These are phyloP conservation scores for Sebastes hubbsi DNA, from an alignment of 2,797 vertebrate genomes.

Conservation along the genomic window DNA sequence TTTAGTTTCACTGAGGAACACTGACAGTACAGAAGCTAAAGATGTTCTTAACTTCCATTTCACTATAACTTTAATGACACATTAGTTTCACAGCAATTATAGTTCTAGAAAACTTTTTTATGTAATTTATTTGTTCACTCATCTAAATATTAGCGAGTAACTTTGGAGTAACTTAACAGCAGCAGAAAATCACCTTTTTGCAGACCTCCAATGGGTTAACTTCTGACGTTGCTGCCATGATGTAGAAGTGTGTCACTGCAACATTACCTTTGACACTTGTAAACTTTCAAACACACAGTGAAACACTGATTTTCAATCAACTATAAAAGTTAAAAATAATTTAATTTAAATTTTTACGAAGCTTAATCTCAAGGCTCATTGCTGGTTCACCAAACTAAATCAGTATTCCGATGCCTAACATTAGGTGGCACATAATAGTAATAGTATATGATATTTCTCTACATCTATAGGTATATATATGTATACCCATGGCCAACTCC, in stretches of 20 bases:
- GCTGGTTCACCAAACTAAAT: not conserved
- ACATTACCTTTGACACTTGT: not conserved
- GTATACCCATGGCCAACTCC: not conserved
- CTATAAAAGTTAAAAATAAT: not conserved
- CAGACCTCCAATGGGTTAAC: no score
- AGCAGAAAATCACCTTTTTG: no score
- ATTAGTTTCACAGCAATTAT: not conserved
- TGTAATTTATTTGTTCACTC: not conserved
- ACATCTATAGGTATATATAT: not conserved
- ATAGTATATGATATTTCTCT: not conserved
- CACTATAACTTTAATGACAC: not conserved
- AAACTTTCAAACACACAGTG: not conserved
- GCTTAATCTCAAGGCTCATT: not conserved
- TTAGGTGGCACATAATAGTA: not conserved
- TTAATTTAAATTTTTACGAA: not conserved
- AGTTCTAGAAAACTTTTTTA: not conserved
- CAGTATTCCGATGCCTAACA: not conserved
- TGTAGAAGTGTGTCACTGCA: no score
- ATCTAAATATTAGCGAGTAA: no score
- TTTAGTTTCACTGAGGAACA: no score
- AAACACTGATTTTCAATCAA: not conserved
- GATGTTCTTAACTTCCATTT: no score
- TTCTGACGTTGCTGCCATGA: not conserved
- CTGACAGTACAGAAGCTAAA: no score
- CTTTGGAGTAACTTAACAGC: no score